phyloP scores from a whole-genome alignment of 2,797 vertebrate genomes.

The Knipowitschia caucasica region DNA sequence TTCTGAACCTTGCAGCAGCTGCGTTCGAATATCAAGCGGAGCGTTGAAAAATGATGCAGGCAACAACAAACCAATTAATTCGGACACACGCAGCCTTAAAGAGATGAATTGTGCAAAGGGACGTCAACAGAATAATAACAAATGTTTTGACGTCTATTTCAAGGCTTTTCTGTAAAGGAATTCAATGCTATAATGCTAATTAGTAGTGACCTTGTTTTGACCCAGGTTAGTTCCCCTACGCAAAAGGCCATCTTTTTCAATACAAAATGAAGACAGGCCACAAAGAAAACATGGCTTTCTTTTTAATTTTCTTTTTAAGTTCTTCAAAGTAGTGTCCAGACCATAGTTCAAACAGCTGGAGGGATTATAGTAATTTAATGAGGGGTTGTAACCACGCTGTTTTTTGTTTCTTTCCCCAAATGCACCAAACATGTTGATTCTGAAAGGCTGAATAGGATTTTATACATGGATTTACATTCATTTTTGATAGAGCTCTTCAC shows the following conservation, averaged over 20 bases:
- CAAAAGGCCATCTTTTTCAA: conserved; percentile 3
- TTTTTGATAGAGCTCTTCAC: too few relatives aligned
- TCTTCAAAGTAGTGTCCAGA: conserved; percentile 46
- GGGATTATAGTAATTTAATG: conserved; percentile 63
- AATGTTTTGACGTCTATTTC: conserved; percentile 5
- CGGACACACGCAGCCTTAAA: conserved; percentile 55
- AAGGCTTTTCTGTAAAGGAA: conserved; percentile 17
- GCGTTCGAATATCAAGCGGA: conserved; percentile 43
- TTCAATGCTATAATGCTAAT: conserved; percentile 27
- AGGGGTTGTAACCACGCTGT: conserved; percentile 62
- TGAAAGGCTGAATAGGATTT: too few relatives aligned
- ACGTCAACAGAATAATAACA: conserved; percentile 30
- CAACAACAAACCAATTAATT: conserved; percentile 59
- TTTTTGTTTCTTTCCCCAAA: conserved; percentile 60
- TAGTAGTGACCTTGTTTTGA: conserved; percentile 30
- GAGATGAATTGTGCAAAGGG: conserved; percentile 41
- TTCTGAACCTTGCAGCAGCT: conserved; percentile 38
- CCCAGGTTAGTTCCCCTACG: conserved; percentile 18
- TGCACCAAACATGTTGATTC: too few relatives aligned
- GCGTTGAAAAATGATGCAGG: conserved; percentile 29
- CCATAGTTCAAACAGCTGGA: conserved; percentile 51
- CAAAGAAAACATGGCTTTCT: conserved; percentile 35
- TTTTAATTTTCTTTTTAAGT: conserved; percentile 31
- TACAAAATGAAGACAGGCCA: conserved; percentile 9
- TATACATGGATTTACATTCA: too few relatives aligned